phyloP scores from a whole-genome alignment of 2,797 vertebrate species.

The Bovichtus diacanthus region DNA sequence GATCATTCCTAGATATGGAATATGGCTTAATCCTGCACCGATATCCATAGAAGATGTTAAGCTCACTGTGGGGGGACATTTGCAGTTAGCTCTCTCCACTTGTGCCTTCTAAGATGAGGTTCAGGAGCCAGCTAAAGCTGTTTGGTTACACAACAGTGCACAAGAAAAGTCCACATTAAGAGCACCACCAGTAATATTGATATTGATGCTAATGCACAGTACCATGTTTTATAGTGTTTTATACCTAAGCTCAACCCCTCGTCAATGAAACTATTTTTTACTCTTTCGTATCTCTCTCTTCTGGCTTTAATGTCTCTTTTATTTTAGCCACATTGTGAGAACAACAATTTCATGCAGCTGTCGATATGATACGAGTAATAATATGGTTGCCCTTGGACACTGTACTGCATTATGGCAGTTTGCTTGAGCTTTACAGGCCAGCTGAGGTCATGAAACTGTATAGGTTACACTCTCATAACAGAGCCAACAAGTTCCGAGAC shows the following conservation, averaged over 20 bases:
- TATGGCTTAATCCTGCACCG: slow-evolving; percentile 62
- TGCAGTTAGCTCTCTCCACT: slow-evolving; percentile 38
- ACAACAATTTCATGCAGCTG: slow-evolving; percentile 59
- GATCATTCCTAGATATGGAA: slow-evolving; percentile 39
- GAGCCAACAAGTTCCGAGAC: slow-evolving; percentile 63
- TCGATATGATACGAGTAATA: slow-evolving; percentile 57
- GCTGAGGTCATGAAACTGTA: slow-evolving; percentile 74
- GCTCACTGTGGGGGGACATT: slow-evolving; percentile 50
- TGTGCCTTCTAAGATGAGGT: slow-evolving; percentile 41
- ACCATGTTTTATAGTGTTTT: slow-evolving; percentile 22
- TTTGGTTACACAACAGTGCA: slow-evolving; percentile 48
- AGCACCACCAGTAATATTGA: slow-evolving; percentile 26
- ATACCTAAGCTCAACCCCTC: slow-evolving; percentile 7
- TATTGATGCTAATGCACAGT: slow-evolving; percentile 32
- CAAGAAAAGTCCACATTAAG: slow-evolving; percentile 40
- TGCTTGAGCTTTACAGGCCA: slow-evolving; percentile 60
- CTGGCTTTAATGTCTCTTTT: slow-evolving; percentile 32
- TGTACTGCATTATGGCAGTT: slow-evolving; percentile 67
- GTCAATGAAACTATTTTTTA: not conserved
- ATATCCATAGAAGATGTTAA: slow-evolving; percentile 55
- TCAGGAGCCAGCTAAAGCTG: slow-evolving; percentile 34
- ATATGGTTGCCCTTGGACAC: slow-evolving; percentile 64
- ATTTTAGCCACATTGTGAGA: slow-evolving; percentile 30
- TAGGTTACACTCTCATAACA: slow-evolving; percentile 64
- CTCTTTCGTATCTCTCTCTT: not conserved